phyloP scores from a whole-genome alignment of 2,113 vertebrate species.

The Eudyptes chrysolophus region DNA sequence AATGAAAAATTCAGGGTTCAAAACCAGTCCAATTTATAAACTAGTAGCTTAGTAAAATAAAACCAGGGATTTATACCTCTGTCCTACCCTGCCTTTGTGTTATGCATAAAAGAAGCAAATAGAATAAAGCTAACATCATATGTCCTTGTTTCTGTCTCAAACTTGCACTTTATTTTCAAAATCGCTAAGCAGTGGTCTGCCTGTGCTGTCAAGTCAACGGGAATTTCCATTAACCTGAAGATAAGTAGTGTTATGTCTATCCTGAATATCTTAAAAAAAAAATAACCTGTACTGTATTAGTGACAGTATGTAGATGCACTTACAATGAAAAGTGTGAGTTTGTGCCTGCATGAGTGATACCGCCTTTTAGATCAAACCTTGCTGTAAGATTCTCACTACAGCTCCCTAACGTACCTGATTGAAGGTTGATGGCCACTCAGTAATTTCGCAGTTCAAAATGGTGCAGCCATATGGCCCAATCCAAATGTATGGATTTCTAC shows the following conservation, averaged over 20 bases:
- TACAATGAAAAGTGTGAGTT: background rate
- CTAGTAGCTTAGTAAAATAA: background rate
- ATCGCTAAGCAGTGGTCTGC: background rate
- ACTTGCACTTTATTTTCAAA: background rate
- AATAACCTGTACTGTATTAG: background rate
- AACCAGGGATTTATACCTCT: background rate
- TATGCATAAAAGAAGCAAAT: background rate
- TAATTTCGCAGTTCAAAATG: constrained; percentile 69
- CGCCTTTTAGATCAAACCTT: background rate
- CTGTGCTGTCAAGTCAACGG: background rate
- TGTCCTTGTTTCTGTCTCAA: background rate
- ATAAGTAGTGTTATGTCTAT: background rate
- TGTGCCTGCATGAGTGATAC: background rate
- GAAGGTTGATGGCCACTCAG: constrained; percentile 12
- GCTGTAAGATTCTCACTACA: background rate
- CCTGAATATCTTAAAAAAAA: background rate
- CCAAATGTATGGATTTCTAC: constrained; percentile 77
- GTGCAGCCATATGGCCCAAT: constrained; percentile 64
- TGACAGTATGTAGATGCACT: background rate
- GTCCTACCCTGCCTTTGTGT: background rate
- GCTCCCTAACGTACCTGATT: background rate
- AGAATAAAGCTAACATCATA: background rate
- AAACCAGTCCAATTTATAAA: background rate
- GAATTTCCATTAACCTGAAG: background rate
- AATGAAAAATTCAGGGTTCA: background rate